Evolutionary conservation across 2,797 vertebrate genomes (phyloP), one percentile per base, ranked within the genome.

Genomic region (Amphiprion clarkii): DNA sequence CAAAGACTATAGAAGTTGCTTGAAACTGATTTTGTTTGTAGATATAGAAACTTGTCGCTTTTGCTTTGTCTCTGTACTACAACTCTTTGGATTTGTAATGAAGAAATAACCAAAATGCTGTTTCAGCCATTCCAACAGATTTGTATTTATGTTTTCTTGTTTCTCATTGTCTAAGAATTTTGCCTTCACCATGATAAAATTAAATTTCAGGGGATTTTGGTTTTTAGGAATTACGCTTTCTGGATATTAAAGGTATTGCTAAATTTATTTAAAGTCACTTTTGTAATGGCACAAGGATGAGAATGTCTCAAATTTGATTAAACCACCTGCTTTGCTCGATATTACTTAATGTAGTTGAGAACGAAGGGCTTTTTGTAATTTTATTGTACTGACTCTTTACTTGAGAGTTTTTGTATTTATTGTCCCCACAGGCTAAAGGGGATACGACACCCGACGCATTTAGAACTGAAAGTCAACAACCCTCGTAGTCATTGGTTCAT

Each of bases 401-500:
- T 71, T 29, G 13, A 36, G 8, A 11, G 7, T 5, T 23, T 36
- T 58, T 76, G 44, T 69, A 46, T 61, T 60, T 8, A 48, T 49
- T 21, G 2, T n/a, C 17, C 33, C 9, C 2, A 6, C 56, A 12
- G 31, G 13, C 21, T 21, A 14, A 68, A 51, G 46, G 9, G 9
- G 16, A 36, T 39, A 8, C 0, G 6, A 48, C 5, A 14, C 16
- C 46, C 29, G 42, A 25, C 13, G 5, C 11, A 21, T 10, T 58
- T 25, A 23, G 64, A 59, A 67, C 23, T 51, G n/a, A 61, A 54
- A 65, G 8, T 57, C 42, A 71, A 16, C 19, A 61, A 23, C 13
- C 44, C 36, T 39, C 31, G 6, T 33, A 33, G 31, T 33, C 36
- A 39, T 12, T 11, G 36, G 11, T 39, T 39, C 9, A 39, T 39